Conservation (phyloP, 23 tunicate genomes). For the Halocynthia aurantium region DNA sequence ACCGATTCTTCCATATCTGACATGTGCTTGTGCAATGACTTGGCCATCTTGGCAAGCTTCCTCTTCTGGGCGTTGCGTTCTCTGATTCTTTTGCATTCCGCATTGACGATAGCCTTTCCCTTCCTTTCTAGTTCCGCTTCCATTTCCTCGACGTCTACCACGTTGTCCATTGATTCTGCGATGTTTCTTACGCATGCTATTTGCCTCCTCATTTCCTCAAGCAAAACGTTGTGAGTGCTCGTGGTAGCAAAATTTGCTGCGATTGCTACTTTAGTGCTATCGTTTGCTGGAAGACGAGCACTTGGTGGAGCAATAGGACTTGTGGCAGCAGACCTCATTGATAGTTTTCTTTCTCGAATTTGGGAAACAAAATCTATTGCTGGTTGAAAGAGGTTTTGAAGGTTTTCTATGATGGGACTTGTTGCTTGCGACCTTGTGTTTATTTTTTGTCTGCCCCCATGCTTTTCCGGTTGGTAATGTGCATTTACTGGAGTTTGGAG, state of each 20-base stretch:
- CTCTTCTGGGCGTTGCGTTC: not conserved
- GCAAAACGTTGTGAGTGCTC: conserved; percentile 7
- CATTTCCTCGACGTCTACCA: conserved; percentile 13
- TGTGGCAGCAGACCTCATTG: not conserved
- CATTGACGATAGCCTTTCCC: conserved; percentile 5
- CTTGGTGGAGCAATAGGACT: too few species aligned
- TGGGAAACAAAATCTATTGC: conserved; percentile 1
- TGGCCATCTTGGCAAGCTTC: conserved; percentile 13
- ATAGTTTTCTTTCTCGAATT: conserved; percentile 4
- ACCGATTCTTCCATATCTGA: conserved; percentile 20
- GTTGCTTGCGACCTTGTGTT: not conserved
- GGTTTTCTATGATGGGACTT: conserved; percentile 5
- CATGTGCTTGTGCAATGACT: conserved; percentile 16
- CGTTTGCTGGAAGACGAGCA: too few species aligned
- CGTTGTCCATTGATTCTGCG: conserved; percentile 28
- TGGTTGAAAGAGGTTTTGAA: conserved; percentile 1
- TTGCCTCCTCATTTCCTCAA: conserved; percentile 28
- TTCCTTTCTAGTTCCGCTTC: conserved; percentile 7
- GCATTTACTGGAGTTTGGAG: not conserved
- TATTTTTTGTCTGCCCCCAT: not conserved
- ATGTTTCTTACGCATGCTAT: conserved; percentile 19
- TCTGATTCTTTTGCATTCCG: conserved; percentile 20
- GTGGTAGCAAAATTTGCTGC: not conserved
- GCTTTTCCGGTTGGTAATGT: not conserved
- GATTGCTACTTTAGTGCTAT: too few species aligned